Percentiles rank a stretch among this genome's conserved stretches.
These are phyloP conservation scores for Uloborus diversus DNA, from an alignment of 1,140 invertebrate genomes.

Conservation along the genomic window DNA sequence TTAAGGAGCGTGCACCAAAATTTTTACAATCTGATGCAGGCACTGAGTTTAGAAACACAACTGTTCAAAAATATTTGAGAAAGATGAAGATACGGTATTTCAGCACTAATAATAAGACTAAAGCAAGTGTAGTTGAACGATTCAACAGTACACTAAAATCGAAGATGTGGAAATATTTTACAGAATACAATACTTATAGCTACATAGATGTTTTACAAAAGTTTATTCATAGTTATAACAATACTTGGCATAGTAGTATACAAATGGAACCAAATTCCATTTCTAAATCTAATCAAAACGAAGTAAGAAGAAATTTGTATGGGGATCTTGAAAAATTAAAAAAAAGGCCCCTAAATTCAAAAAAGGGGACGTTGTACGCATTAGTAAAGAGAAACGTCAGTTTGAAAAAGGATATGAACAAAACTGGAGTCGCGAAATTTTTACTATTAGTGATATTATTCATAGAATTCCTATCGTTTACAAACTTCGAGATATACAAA, in stretches of 20 bases:
- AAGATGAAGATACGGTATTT: conserved; percentile 65
- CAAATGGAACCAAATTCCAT: conserved; percentile 64
- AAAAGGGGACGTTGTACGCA: conserved; percentile 60
- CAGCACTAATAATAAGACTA: conserved; percentile 65
- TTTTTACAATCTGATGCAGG: conserved; percentile 39
- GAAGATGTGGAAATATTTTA: conserved; percentile 66
- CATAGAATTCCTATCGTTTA: conserved; percentile 11
- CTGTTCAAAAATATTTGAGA: conserved; percentile 61
- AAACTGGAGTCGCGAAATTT: conserved; percentile 46
- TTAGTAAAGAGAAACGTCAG: conserved; percentile 28
- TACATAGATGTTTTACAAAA: conserved; percentile 64
- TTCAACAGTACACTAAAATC: conserved; percentile 67
- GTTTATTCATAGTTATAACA: conserved; percentile 65
- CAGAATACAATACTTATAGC: conserved; percentile 63
- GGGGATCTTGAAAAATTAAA: not conserved
- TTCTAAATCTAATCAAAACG: conserved; percentile 60
- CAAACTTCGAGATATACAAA: conserved; percentile 10
- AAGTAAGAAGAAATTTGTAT: conserved; percentile 44
- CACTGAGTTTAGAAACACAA: conserved; percentile 49
- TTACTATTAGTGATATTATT: conserved; percentile 25
- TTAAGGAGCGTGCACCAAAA: conserved; percentile 5
- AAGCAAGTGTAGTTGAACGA: conserved; percentile 67
- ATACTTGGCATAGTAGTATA: conserved; percentile 65
- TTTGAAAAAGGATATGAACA: conserved; percentile 54
- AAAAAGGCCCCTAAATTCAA: conserved; percentile 56